phyloP scores from a whole-genome alignment of 2,888 invertebrate species.

The Allygus modestus region DNA sequence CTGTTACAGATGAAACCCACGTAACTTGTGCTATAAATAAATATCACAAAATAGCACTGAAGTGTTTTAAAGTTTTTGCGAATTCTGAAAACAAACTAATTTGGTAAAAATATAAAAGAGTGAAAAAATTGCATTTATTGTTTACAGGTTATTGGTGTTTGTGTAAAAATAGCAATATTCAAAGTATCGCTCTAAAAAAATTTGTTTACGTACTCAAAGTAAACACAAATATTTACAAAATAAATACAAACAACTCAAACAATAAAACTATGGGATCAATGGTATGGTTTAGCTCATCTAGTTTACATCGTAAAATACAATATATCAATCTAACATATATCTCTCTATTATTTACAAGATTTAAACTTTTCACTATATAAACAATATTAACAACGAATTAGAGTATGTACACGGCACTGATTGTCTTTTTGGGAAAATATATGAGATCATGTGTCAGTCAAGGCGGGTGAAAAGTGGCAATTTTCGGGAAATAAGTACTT shows the following conservation, averaged over 20 bases:
- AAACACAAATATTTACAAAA: not conserved
- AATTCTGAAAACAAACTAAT: no score
- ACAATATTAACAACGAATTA: conserved; percentile 48
- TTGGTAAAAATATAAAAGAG: no score
- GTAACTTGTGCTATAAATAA: conserved; percentile 42
- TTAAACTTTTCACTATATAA: conserved; percentile 55
- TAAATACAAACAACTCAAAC: not conserved
- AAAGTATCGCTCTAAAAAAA: not conserved
- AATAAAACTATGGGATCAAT: conserved; percentile 2
- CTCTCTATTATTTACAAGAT: conserved; percentile 36
- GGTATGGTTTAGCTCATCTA: not conserved
- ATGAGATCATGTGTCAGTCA: conserved; percentile 24
- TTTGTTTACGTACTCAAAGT: not conserved
- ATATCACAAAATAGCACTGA: conserved; percentile 52
- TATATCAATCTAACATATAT: conserved; percentile 55
- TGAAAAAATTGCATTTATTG: no score
- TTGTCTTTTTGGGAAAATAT: conserved; percentile 30
- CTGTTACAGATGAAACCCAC: no score
- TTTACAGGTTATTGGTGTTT: no score
- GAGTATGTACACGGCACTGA: conserved; percentile 53
- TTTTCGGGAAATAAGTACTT: no score
- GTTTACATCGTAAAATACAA: conserved; percentile 34
- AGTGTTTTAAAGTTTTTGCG: not conserved
- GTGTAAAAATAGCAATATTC: no score
- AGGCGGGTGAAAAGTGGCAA: not conserved